These are phyloP conservation scores for Pegea sp. DNA, from an alignment of 23 tunicate genomes.

Conservation along the genomic window DNA sequence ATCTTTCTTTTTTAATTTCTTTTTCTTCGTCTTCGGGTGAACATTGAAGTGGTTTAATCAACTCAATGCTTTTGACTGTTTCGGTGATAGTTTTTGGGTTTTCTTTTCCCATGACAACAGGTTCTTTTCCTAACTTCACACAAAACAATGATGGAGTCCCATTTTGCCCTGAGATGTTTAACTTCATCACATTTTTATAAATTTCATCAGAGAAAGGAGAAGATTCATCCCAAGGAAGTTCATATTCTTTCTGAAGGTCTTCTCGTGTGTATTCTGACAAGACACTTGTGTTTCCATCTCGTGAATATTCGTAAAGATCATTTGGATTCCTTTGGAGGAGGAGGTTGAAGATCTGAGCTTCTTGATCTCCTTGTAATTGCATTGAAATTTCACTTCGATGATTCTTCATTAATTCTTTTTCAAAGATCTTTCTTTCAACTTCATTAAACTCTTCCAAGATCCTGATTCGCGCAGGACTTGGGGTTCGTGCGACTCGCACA, in stretches of 20 bases:
- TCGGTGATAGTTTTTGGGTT: not conserved
- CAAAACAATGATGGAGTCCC: too few relatives aligned
- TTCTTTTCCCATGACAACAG: not conserved
- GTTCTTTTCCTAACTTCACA: not conserved
- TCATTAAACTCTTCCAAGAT: too few relatives aligned
- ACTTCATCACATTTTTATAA: too few relatives aligned
- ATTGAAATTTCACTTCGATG: not conserved
- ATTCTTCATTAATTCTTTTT: too few relatives aligned
- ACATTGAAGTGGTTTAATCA: not conserved
- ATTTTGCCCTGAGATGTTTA: not conserved
- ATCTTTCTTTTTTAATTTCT: not conserved
- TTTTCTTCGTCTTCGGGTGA: slow-evolving; percentile 1
- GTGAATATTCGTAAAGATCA: not conserved
- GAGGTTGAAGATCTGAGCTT: not conserved
- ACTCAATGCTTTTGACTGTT: not conserved
- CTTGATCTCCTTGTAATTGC: not conserved
- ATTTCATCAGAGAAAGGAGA: too few relatives aligned
- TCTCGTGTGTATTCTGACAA: not conserved
- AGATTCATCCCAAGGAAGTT: too few relatives aligned
- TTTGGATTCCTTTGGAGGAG: not conserved
- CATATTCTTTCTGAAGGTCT: too few relatives aligned
- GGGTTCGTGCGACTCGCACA: not conserved
- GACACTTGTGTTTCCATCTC: not conserved
- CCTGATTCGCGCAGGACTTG: not conserved
- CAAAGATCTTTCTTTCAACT: too few relatives aligned